These are phyloP conservation scores for Dilophus febrilis DNA, from an alignment of 2,888 invertebrate species.

Conservation along the genomic window DNA sequence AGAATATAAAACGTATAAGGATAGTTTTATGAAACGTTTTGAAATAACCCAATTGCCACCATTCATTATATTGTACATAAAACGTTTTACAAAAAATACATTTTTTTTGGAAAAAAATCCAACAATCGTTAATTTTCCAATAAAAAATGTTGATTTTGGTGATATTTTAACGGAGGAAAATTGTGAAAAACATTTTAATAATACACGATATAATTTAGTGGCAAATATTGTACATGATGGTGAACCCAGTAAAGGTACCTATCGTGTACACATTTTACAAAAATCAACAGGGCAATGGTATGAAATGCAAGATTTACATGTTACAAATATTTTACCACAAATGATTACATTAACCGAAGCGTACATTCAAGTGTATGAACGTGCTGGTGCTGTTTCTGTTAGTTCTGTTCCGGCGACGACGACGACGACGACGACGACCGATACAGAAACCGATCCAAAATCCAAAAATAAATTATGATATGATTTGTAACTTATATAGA, in stretches of 20 bases:
- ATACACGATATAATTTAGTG: conserved; percentile 90
- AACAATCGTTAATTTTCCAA: conserved; percentile 91
- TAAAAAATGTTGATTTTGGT: conserved; percentile 89
- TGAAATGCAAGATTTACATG: conserved; percentile 94
- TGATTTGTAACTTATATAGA: no score
- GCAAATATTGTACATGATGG: conserved; percentile 99
- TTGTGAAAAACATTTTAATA: conserved; percentile 53
- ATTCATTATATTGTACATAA: conserved; percentile 89
- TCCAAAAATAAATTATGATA: no score
- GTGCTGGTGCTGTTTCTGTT: not conserved
- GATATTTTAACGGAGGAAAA: conserved; percentile 81
- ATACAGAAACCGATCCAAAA: no score
- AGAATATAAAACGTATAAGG: conserved; percentile 98
- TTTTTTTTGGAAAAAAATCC: conserved; percentile 99
- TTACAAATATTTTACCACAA: conserved; percentile 94
- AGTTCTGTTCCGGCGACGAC: no score
- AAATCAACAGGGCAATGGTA: conserved; percentile 74
- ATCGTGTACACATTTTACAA: conserved; percentile 84
- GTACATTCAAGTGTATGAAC: conserved; percentile 81
- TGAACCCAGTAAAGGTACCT: conserved; percentile 85
- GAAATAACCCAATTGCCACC: conserved; percentile 87
- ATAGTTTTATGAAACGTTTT: conserved; percentile 93
- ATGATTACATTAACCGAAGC: conserved; percentile 99
- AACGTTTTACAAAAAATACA: conserved; percentile 96
- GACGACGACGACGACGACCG: no score